Evolutionary conservation across 2,797 vertebrate genomes (phyloP).

Genomic region (Menidia menidia): DNA sequence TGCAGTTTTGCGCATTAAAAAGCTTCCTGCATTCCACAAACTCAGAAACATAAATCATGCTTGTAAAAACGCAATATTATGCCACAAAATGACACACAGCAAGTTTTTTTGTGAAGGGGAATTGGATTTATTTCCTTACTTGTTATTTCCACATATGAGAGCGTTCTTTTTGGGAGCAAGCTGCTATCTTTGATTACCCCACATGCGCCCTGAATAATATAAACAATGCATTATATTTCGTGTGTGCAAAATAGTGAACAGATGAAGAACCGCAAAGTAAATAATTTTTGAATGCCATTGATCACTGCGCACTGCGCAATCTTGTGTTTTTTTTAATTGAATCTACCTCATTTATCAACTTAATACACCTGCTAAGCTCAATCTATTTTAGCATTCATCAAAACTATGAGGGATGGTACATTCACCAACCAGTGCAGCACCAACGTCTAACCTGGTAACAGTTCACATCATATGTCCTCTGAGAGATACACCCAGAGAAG

Average conservation of each 20-base stretch:
- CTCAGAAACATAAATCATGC: neutral
- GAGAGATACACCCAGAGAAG: neutral
- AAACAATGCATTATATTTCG: neutral
- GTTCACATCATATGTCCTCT: neutral
- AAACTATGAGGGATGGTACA: neutral
- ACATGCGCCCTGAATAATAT: neutral
- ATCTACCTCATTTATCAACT: conserved; percentile 24
- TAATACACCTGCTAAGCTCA: conserved; percentile 20
- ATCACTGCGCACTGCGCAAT: neutral
- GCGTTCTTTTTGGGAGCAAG: neutral
- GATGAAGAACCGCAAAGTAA: neutral
- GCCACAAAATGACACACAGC: neutral
- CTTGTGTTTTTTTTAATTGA: neutral
- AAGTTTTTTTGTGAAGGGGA: neutral
- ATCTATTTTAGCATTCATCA: conserved; percentile 32
- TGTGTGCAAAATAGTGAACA: neutral
- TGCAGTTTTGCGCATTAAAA: neutral
- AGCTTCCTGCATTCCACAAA: neutral
- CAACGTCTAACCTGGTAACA: neutral
- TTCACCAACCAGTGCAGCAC: neutral
- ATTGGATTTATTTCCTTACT: neutral
- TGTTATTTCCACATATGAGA: neutral
- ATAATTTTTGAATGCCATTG: neutral
- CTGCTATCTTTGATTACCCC: neutral
- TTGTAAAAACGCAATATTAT: neutral